Percentiles rank a stretch among this genome's conserved stretches.
phyloP scores from a whole-genome alignment of 2,113 vertebrate genomes.

The Lutjanus erythropterus region DNA sequence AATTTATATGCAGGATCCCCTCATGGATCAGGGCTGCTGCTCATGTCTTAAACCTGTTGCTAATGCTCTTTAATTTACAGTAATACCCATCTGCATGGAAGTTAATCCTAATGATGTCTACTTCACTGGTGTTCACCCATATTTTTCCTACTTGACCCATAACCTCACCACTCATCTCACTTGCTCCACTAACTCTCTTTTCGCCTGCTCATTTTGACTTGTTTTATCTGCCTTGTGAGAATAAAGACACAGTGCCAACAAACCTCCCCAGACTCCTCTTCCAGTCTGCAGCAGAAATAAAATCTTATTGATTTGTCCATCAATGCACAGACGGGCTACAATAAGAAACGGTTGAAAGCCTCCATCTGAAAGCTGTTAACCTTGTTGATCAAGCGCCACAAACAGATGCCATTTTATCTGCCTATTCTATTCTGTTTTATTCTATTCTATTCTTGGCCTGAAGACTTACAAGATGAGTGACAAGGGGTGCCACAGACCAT shows the following conservation, averaged over 20 bases:
- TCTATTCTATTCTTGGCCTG: background rate
- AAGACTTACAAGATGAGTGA: slow-evolving; percentile 5
- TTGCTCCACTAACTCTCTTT: background rate
- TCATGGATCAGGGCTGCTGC: no score
- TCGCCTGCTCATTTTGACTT: slow-evolving; percentile 6
- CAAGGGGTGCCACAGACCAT: slow-evolving; percentile 11
- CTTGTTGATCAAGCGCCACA: slow-evolving; percentile 7
- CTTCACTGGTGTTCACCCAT: background rate
- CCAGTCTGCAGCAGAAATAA: slow-evolving; percentile 24
- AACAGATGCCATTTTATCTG: background rate
- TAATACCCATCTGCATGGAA: background rate
- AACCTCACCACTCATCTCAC: background rate
- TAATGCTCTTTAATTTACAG: slow-evolving; percentile 1
- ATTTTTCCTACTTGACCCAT: background rate
- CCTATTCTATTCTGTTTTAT: background rate
- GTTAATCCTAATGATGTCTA: slow-evolving; percentile 12
- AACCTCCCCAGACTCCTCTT: slow-evolving; percentile 13
- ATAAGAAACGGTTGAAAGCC: slow-evolving; percentile 20
- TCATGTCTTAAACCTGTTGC: background rate
- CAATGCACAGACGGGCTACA: background rate
- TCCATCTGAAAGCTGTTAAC: slow-evolving; percentile 20
- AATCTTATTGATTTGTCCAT: slow-evolving; percentile 42
- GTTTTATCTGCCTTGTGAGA: slow-evolving; percentile 29
- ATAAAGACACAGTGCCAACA: slow-evolving; percentile 5
- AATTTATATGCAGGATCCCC: background rate